These are phyloP conservation scores for Cryptotis parvus DNA, from an alignment of 2,113 vertebrate genomes.

Conservation along the genomic window DNA sequence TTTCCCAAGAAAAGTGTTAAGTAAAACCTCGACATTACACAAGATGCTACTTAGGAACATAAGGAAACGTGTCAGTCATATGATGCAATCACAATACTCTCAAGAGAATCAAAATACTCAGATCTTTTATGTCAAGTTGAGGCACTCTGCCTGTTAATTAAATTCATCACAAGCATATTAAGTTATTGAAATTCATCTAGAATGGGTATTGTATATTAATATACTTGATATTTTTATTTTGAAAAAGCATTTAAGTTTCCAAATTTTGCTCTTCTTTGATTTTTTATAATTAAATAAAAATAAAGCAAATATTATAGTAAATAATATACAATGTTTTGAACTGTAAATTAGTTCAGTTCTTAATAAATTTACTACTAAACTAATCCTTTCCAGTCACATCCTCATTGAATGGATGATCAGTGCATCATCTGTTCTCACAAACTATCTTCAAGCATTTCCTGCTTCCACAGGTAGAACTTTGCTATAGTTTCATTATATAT, in stretches of 20 bases:
- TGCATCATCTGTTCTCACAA: neutral
- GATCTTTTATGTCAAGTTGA: neutral
- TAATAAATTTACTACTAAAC: neutral
- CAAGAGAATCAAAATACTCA: conserved; percentile 35
- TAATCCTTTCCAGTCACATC: neutral
- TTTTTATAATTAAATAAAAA: neutral
- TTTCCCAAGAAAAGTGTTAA: conserved; percentile 49
- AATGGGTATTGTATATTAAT: neutral
- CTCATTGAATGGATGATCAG: neutral
- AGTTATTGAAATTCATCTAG: conserved; percentile 8
- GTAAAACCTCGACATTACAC: conserved; percentile 38
- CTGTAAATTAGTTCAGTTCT: too few species aligned
- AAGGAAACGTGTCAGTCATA: conserved; percentile 33
- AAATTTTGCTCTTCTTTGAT: neutral
- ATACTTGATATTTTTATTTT: neutral
- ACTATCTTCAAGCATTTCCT: neutral
- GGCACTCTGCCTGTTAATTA: conserved; percentile 4
- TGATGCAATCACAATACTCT: conserved; percentile 53
- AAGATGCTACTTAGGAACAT: conserved; percentile 19
- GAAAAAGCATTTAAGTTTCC: neutral
- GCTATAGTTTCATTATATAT: neutral
- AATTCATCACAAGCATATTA: neutral
- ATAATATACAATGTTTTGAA: neutral
- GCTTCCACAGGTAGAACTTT: neutral
- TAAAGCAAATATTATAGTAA: conserved; percentile 8